Evolutionary conservation across 2,113 vertebrate genomes (phyloP), one percentile per base, ranked within the genome.

Genomic region (Gobius niger): DNA sequence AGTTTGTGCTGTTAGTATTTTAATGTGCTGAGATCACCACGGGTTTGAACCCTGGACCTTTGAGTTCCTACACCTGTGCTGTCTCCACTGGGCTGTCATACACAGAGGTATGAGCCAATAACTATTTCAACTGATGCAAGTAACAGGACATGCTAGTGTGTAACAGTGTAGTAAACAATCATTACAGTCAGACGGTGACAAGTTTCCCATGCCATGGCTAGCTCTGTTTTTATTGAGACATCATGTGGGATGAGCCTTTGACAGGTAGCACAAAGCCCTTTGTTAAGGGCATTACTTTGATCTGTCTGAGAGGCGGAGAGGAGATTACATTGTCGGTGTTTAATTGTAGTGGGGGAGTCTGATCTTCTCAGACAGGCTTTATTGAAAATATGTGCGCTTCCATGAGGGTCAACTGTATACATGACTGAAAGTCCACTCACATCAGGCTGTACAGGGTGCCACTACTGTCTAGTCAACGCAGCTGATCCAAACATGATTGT

Each of bases 211-310:
- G 52, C 14, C 47, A 50, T 50, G 47, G 3, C 44, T 44, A 14
- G 44, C 51, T 4, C 42, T 19, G 12, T 19, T 41, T 40, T 9
- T 12, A 13, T 61, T 41, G n/a, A 56, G 50, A 56, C 52, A 53
- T 67, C 59, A 44, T 14, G 40, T 69, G 78, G 51, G 81, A 73
- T 68, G 75, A 73, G 73, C 60, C 74, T 82, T 79, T 88, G 85
- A 87, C 83, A 88, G 82, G 68, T 69, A 52, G 72, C 78, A 86
- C 84, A 89, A 88, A 88, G 86, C 82, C 90, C 77, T 87, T 91
- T 91, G 90, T 91, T 91, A 86, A 88, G 87, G 77, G 82, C 85
- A 85, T 90, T 85, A 89, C 81, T 85, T 80, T 75, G 82, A 84
- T 86, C 81, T 70, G 80, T 86, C 80, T 83, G 76, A 77, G 69